phyloP scores from a whole-genome alignment of 2,113 vertebrate genomes.

The Thermophis baileyi region DNA sequence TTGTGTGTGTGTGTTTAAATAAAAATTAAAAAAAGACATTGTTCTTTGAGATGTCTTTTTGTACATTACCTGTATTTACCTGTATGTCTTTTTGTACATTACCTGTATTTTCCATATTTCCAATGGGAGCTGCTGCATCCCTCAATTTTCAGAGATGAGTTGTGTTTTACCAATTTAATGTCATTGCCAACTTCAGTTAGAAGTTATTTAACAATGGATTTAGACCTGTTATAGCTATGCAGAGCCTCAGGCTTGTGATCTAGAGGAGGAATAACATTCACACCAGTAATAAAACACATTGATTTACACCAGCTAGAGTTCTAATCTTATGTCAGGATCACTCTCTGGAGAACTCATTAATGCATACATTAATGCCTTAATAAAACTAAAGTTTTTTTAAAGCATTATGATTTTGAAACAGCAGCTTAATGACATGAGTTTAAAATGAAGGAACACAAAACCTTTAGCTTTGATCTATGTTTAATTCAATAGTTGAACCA shows the following conservation, averaged over 20 bases:
- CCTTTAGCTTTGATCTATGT: slow-evolving; percentile 24
- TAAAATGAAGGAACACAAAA: slow-evolving; percentile 34
- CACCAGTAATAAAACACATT: not conserved
- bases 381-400: slow-evolving; percentile 23
- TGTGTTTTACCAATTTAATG: slow-evolving; percentile 14
- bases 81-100: too few relatives aligned
- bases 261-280: slow-evolving; percentile 12
- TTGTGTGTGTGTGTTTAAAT: too few relatives aligned
- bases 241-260: slow-evolving; percentile 1
- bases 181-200: not conserved
- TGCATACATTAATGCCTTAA: not conserved
- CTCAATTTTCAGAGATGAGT: slow-evolving; percentile 26
- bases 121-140: slow-evolving; percentile 43
- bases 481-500: slow-evolving; percentile 20
- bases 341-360: slow-evolving; percentile 29
- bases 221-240: too few relatives aligned
- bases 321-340: slow-evolving; percentile 21
- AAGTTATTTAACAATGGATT: not conserved
- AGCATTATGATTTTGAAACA: slow-evolving; percentile 30
- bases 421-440: slow-evolving; percentile 36
- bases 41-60: too few relatives aligned
- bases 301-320: slow-evolving; percentile 12
- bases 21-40: too few relatives aligned
- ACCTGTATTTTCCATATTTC: slow-evolving; percentile 3
- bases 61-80: too few relatives aligned